phyloP scores from a whole-genome alignment of 1,140 invertebrate species.

The Cherax destructor region DNA sequence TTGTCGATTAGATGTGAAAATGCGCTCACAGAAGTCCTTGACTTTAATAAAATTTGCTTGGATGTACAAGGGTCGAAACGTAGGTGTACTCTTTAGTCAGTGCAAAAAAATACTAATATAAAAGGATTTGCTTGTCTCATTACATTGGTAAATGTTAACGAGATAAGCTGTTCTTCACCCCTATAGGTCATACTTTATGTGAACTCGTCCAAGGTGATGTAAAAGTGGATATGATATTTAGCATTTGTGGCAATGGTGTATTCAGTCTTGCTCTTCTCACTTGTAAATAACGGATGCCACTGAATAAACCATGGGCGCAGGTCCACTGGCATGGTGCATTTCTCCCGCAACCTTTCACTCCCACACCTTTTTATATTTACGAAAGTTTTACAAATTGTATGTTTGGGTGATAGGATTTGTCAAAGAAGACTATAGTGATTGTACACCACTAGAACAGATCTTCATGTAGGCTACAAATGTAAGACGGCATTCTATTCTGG shows the following conservation, averaged over 20 bases:
- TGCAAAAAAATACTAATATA: conserved; percentile 50
- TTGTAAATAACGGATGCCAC: conserved; percentile 65
- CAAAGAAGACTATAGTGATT: conserved; percentile 66
- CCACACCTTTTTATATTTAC: conserved; percentile 69
- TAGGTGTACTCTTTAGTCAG: conserved; percentile 55
- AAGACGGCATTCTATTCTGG: conserved; percentile 66
- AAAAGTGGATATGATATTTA: conserved; percentile 67
- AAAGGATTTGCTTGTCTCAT: conserved; percentile 63
- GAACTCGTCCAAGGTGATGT: conserved; percentile 69
- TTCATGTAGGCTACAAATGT: conserved; percentile 68
- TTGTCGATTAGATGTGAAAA: conserved; percentile 68
- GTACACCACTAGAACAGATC: conserved; percentile 68
- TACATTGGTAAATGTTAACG: conserved; percentile 33
- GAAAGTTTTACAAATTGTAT: conserved; percentile 67
- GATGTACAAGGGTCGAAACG: conserved; percentile 67
- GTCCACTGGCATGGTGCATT: conserved; percentile 70
- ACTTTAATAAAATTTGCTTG: conserved; percentile 42
- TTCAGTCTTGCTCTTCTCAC: conserved; percentile 70
- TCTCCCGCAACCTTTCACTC: conserved; percentile 63
- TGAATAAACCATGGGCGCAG: conserved; percentile 69
- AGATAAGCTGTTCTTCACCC: conserved; percentile 61
- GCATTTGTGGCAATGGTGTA: conserved; percentile 69
- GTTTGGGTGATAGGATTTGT: conserved; percentile 68
- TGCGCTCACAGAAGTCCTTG: conserved; percentile 68
- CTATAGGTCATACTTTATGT: conserved; percentile 67